These are phyloP conservation scores for Sciurus vulgaris DNA, from an alignment of 2,797 vertebrate genomes.

Conservation along the genomic window DNA sequence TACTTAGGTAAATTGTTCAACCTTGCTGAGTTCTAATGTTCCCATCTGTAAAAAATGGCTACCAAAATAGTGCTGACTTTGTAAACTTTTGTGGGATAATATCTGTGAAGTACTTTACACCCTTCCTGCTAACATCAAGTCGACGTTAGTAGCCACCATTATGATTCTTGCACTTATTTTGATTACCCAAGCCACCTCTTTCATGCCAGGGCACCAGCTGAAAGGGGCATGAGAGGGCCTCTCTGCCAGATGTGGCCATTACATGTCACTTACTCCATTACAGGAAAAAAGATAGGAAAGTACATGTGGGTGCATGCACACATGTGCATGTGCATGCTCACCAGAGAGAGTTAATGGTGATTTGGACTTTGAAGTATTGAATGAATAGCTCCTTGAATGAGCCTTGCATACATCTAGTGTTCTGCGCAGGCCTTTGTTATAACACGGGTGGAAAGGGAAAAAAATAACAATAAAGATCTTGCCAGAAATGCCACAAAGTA, in stretches of 20 bases:
- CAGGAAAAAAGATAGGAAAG: neutral
- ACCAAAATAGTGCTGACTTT: neutral
- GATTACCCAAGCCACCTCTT: neutral
- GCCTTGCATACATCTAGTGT: neutral
- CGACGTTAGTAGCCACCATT: neutral
- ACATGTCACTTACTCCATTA: neutral
- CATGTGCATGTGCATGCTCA: rapidly evolving
- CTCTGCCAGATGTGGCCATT: neutral
- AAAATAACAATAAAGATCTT: neutral
- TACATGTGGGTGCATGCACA: neutral
- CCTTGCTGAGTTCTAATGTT: neutral
- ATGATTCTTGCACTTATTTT: neutral
- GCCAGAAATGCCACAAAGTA: neutral
- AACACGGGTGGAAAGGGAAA: neutral
- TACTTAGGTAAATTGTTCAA: neutral
- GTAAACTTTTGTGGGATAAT: neutral
- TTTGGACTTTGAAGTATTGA: neutral
- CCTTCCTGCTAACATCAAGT: neutral
- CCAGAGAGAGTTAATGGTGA: neutral
- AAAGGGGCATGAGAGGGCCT: neutral
- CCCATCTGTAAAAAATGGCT: neutral
- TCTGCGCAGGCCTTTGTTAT: neutral
- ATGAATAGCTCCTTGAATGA: neutral
- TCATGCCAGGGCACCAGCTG: neutral
- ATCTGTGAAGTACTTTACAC: neutral